Evolutionary conservation across 2,113 vertebrate genomes (phyloP).

Genomic region (Bufo bufo): DNA sequence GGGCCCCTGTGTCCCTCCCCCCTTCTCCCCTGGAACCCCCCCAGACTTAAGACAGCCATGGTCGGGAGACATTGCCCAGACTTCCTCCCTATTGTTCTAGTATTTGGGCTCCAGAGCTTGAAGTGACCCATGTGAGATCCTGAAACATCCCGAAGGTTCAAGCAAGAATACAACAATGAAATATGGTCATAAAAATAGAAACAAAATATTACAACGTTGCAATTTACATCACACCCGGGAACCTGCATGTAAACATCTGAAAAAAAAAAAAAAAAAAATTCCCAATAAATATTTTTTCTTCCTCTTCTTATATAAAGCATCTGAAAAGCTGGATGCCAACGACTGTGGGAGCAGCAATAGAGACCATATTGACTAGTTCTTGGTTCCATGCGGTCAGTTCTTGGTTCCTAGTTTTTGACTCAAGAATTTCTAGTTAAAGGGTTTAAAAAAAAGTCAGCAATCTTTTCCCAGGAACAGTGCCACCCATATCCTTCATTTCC

Average conservation of each 20-base stretch:
- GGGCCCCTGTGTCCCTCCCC: not conserved
- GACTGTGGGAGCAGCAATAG: too few relatives aligned
- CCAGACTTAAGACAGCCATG: constrained; percentile 18
- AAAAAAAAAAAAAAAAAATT: not conserved
- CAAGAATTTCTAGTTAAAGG: too few relatives aligned
- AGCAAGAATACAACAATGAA: not conserved
- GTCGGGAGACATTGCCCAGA: constrained; percentile 28
- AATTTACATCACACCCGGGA: not conserved
- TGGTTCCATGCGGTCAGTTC: too few relatives aligned
- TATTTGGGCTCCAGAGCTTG: not conserved
- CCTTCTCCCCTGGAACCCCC: not conserved
- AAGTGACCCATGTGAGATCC: not conserved
- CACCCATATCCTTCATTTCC: too few relatives aligned
- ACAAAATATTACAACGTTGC: not conserved
- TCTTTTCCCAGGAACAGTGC: too few relatives aligned
- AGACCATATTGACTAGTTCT: too few relatives aligned
- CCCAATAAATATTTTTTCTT: too few relatives aligned
- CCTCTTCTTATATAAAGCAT: too few relatives aligned
- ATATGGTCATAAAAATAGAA: not conserved
- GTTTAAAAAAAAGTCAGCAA: too few relatives aligned
- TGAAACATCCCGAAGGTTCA: not conserved
- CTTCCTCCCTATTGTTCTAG: constrained; percentile 51
- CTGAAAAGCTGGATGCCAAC: too few relatives aligned
- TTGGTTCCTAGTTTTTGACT: too few relatives aligned
- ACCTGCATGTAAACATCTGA: not conserved